Evolutionary conservation across 2,113 vertebrate species (phyloP).

Genomic region (Athene noctua): DNA sequence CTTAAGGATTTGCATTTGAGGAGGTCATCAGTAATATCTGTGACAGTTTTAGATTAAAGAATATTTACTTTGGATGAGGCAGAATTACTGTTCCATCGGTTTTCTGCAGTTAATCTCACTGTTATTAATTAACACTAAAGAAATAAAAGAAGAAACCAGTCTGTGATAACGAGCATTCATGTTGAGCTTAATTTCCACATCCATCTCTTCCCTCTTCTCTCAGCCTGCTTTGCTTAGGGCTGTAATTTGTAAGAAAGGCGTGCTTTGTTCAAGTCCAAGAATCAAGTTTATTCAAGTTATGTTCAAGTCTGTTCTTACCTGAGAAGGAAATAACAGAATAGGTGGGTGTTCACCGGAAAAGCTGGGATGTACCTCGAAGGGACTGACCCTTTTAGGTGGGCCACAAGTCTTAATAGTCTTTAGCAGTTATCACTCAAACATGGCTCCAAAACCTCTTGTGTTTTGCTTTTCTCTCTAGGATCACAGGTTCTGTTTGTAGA

Average conservation of each 20-base stretch:
- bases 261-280: conserved; percentile 41
- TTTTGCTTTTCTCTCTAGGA: neutral
- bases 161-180: neutral
- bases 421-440: neutral
- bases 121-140: conserved; percentile 22
- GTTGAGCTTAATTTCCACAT: conserved; percentile 15
- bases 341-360: neutral
- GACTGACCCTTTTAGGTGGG: neutral
- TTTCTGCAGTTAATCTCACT: conserved; percentile 7
- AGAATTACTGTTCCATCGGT: neutral
- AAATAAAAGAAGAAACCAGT: conserved; percentile 14
- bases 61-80: conserved; percentile 24
- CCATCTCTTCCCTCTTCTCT: neutral
- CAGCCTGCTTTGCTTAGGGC: conserved; percentile 36
- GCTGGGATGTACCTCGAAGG: neutral
- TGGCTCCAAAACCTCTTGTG: neutral
- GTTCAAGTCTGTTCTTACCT: conserved; percentile 41
- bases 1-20: neutral
- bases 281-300: conserved; percentile 54
- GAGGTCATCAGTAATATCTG: neutral
- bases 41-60: neutral
- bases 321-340: neutral
- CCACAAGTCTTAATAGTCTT: neutral
- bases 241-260: conserved; percentile 38
- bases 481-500: neutral